phyloP scores from a whole-genome alignment of 2,888 invertebrate species.

The Clitarchus hookeri region DNA sequence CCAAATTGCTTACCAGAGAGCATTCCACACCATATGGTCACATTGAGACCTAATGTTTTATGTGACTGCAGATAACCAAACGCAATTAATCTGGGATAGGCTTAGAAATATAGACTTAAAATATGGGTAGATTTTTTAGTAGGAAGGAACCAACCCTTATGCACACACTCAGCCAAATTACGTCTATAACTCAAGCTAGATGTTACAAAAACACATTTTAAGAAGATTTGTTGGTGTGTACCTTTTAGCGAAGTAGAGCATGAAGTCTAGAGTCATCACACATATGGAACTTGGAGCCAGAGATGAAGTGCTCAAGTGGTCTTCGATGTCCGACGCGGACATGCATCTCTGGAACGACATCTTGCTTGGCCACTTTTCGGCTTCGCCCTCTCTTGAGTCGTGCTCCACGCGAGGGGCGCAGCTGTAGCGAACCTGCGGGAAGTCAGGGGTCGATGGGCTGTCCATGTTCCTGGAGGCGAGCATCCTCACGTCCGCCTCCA shows the following conservation, averaged over 20 bases:
- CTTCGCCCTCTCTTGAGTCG: not conserved
- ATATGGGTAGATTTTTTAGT: too few relatives aligned
- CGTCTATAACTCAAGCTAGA: too few relatives aligned
- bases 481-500: constrained; percentile 16
- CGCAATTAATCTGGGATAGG: too few relatives aligned
- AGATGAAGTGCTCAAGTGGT: not conserved
- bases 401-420: not conserved
- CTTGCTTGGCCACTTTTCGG: not conserved
- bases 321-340: not conserved
- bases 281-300: constrained; percentile 15
- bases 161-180: too few relatives aligned
- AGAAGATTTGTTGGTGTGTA: not conserved
- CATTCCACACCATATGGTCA: too few relatives aligned
- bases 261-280: constrained; percentile 35
- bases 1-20: too few relatives aligned
- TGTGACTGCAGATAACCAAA: too few relatives aligned
- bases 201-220: too few relatives aligned
- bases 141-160: too few relatives aligned
- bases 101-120: too few relatives aligned
- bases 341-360: not conserved
- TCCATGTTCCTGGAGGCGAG: not conserved
- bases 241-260: constrained; percentile 33
- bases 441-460: not conserved
- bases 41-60: too few relatives aligned
- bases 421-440: not conserved